These are phyloP conservation scores for Seriola aureovittata DNA, from an alignment of 2,113 vertebrate species.

Conservation along the genomic window DNA sequence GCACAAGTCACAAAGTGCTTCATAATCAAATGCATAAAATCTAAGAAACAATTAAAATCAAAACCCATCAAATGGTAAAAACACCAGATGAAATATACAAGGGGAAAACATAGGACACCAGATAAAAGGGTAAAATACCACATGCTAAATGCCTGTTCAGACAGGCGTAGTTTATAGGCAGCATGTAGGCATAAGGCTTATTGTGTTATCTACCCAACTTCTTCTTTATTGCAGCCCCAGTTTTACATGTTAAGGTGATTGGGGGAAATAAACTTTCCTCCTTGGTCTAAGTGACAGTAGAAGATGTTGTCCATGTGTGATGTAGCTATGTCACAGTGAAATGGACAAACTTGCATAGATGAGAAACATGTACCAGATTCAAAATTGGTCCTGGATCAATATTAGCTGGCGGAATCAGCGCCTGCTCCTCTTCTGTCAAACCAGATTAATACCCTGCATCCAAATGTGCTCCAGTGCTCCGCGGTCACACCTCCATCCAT, in stretches of 20 bases:
- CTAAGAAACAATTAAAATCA: too few species aligned
- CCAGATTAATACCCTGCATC: slow-evolving; percentile 58
- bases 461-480: slow-evolving; percentile 55
- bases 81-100: too few species aligned
- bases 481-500: slow-evolving; percentile 71
- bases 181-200: background rate
- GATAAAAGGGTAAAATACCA: too few species aligned
- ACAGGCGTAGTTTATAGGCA: too few species aligned
- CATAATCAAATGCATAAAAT: too few species aligned
- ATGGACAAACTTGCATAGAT: background rate
- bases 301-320: background rate
- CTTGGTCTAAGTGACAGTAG: background rate
- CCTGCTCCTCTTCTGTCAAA: slow-evolving; percentile 41
- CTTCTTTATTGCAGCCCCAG: slow-evolving; percentile 1
- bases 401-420: slow-evolving; percentile 15
- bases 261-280: background rate
- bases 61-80: too few species aligned
- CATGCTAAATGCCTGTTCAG: too few species aligned
- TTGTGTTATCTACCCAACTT: background rate
- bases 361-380: background rate
- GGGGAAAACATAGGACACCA: too few species aligned
- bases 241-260: slow-evolving; percentile 9
- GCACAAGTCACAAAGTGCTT: too few species aligned
- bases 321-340: background rate
- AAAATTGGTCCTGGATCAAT: slow-evolving; percentile 23